Evolutionary conservation across 2,888 invertebrate species (phyloP), one percentile per base, ranked within the genome.

Genomic region (Leptarthrus brevirostris): DNA sequence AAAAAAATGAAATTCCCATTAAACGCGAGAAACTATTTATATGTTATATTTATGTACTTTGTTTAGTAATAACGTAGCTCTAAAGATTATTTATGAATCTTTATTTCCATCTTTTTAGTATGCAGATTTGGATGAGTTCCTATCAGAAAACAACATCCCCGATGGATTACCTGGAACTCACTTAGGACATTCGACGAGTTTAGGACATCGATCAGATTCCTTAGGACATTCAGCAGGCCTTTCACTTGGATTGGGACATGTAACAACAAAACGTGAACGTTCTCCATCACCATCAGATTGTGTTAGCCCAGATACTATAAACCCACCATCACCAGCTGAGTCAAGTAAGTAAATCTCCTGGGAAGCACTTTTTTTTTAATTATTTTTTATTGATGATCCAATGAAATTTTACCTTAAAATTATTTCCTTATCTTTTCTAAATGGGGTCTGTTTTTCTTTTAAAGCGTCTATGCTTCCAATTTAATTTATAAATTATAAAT

Each of bases 71-170:
- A n/a, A n/a, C n/a, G n/a, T n/a, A n/a, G n/a, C n/a, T n/a, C n/a
- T n/a, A n/a, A n/a, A 30, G 30, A 30, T 30, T 8, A 30, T 30
- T 30, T 30, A 30, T n/a, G n/a, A n/a, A n/a, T n/a, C n/a, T 30
- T 30, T 8, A 18, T 20, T 47, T 58, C 47, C 49, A 18, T 71
- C 16, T 44, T 8, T 24, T 16, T 16, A 96, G 94, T 97, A 96
- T 86, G 96, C 97, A 88, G 97, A 97, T 88, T 88, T 97, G 87
- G 97, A 97, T 87, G 97, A 97, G 88, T 97, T 97, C 87, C 90
- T 97, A 82, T 95, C 94, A 83, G 97, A 97, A 87, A 97, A 96
- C 86, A 95, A 95, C 81, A 94, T 95, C 86, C 94, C 95, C 78
- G 94, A 95, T 84, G 90, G 91, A 78, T 88, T 90, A 80, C 88